Percentiles rank a stretch among this genome's conserved stretches.
phyloP scores from a whole-genome alignment of 2,797 vertebrate species.

The Aulostomus chinensis region DNA sequence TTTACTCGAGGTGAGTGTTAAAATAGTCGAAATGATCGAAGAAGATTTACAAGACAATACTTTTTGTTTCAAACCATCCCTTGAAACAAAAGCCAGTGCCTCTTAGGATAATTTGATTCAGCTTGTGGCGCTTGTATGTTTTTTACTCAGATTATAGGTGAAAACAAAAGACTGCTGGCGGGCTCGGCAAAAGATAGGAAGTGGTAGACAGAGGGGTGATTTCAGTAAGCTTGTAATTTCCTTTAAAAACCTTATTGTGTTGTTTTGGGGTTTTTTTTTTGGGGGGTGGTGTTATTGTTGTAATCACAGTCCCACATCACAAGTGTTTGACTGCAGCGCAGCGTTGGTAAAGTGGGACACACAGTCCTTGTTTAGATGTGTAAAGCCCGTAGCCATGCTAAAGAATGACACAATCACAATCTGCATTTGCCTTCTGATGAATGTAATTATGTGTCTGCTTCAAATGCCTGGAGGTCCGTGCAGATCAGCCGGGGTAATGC shows the following conservation, averaged over 20 bases:
- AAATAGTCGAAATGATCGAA: not conserved
- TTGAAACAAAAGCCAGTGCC: not conserved
- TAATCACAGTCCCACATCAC: conserved; percentile 34
- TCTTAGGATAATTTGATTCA: not conserved
- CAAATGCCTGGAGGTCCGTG: conserved; percentile 43
- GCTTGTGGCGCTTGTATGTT: not conserved
- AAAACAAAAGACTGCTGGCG: conserved; percentile 1
- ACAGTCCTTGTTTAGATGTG: conserved; percentile 30
- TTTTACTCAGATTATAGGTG: not conserved
- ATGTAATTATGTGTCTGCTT: conserved; percentile 52
- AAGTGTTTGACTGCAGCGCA: conserved; percentile 34
- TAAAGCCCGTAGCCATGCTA: conserved; percentile 31
- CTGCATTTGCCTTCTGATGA: conserved; percentile 49
- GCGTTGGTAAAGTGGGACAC: conserved; percentile 56
- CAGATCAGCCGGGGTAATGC: conserved; percentile 16
- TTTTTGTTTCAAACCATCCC: not conserved
- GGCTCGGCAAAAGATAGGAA: not conserved
- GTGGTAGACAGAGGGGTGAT: conserved; percentile 9
- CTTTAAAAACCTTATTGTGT: conserved; percentile 29
- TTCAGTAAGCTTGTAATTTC: conserved; percentile 21
- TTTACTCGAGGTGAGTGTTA: not conserved
- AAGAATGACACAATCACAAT: conserved; percentile 50
- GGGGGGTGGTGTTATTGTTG: no score
- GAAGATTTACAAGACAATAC: not conserved
- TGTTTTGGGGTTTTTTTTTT: no score